Conservation (phyloP, 2,888 invertebrate genomes). For the Chrysolina americana region DNA sequence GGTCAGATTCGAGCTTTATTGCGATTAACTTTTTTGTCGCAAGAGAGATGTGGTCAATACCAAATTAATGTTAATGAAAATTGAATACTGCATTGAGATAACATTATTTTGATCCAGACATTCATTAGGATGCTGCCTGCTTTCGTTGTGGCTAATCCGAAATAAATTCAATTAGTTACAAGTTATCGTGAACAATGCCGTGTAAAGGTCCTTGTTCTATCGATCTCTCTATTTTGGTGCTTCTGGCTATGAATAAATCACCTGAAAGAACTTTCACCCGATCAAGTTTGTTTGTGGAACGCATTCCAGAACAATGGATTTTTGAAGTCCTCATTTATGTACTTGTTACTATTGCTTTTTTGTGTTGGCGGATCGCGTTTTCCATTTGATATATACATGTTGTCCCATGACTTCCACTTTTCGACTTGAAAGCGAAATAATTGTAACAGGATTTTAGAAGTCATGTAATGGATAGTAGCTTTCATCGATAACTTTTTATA, state of each 20-base stretch:
- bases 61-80: not conserved
- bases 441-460: too few species aligned
- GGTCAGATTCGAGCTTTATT: not conserved
- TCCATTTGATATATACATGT: too few species aligned
- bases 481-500: too few species aligned
- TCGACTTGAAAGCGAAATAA: too few species aligned
- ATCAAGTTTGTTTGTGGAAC: not conserved
- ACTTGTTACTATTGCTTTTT: not conserved
- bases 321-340: not conserved
- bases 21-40: not conserved
- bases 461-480: too few species aligned
- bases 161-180: not conserved
- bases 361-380: too few species aligned
- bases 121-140: not conserved
- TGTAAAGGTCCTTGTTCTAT: slow-evolving; percentile 16
- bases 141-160: not conserved
- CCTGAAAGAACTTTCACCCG: not conserved
- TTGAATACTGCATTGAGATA: not conserved
- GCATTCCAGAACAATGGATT: not conserved
- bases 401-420: too few species aligned
- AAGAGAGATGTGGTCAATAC: not conserved
- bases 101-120: not conserved
- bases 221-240: slow-evolving; percentile 2
- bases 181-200: slow-evolving; percentile 11
- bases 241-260: not conserved